Percentiles rank a stretch among this genome's conserved stretches.
Conservation (phyloP, 2,113 vertebrate species). For the Chlorodrepanis virens region DNA sequence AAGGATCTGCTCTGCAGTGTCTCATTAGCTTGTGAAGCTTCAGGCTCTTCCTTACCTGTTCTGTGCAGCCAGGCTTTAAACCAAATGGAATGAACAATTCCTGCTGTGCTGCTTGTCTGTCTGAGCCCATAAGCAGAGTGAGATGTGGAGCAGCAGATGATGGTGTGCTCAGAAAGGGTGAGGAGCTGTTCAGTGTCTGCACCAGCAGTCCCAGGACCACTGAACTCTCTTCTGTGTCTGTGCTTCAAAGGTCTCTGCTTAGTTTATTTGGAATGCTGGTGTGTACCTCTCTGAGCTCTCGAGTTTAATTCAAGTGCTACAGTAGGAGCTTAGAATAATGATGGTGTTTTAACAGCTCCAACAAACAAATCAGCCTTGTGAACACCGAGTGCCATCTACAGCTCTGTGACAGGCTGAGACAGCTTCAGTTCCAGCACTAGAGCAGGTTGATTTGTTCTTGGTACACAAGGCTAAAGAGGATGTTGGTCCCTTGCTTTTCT, state of each 20-base stretch:
- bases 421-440: neutral
- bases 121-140: neutral
- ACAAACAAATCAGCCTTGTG: neutral
- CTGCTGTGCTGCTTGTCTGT: neutral
- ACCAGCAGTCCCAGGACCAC: neutral
- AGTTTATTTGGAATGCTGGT: neutral
- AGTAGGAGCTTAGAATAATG: neutral
- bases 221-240: neutral
- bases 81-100: neutral
- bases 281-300: neutral
- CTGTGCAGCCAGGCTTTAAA: neutral
- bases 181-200: neutral
- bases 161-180: neutral
- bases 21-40: neutral
- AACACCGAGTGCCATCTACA: neutral
- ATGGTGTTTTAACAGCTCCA: neutral
- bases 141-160: neutral
- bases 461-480: neutral
- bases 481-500: neutral
- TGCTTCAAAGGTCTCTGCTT: neutral
- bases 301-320: neutral
- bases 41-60: neutral
- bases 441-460: neutral
- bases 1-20: neutral
- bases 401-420: neutral